Evolutionary conservation across 2,113 vertebrate species (phyloP).

Genomic region (Leucopsar rothschildi): DNA sequence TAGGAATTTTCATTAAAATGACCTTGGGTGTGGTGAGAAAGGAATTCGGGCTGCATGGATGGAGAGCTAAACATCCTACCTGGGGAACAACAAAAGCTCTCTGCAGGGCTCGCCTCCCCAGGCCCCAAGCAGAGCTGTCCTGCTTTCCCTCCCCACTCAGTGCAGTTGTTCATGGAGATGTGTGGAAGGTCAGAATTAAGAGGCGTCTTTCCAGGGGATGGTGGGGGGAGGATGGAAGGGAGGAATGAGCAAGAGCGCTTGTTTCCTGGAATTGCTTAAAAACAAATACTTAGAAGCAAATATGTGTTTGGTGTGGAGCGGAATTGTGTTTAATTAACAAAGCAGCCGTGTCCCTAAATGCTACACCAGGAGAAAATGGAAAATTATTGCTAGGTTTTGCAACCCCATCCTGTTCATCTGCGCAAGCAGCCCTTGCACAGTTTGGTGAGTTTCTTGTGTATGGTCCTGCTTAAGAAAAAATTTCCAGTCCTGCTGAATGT

Average conservation of each 20-base stretch:
- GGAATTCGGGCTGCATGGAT: slow-evolving; percentile 76
- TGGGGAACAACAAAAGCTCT: slow-evolving; percentile 54
- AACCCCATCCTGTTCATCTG: not conserved
- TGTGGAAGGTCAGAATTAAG: not conserved
- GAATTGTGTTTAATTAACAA: slow-evolving; percentile 5
- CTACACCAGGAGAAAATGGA: not conserved
- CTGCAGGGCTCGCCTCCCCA: not conserved
- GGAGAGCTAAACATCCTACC: slow-evolving; percentile 65
- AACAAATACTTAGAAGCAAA: not conserved
- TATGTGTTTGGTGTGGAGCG: not conserved
- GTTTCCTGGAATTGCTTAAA: slow-evolving; percentile 31
- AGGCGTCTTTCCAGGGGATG: not conserved
- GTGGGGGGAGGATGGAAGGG: not conserved
- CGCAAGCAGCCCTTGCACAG: not conserved
- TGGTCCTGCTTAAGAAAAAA: not conserved
- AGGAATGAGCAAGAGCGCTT: not conserved
- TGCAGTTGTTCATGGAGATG: not conserved
- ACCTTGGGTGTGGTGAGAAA: slow-evolving; percentile 88
- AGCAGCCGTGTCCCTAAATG: not conserved
- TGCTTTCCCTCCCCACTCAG: not conserved
- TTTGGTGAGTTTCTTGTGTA: not conserved
- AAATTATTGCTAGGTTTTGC: not conserved
- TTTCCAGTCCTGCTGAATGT: not conserved
- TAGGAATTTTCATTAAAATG: slow-evolving; percentile 95
- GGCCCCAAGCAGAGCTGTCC: slow-evolving; percentile 19